phyloP scores from a whole-genome alignment of 2,113 vertebrate genomes.

The Abramis brama region DNA sequence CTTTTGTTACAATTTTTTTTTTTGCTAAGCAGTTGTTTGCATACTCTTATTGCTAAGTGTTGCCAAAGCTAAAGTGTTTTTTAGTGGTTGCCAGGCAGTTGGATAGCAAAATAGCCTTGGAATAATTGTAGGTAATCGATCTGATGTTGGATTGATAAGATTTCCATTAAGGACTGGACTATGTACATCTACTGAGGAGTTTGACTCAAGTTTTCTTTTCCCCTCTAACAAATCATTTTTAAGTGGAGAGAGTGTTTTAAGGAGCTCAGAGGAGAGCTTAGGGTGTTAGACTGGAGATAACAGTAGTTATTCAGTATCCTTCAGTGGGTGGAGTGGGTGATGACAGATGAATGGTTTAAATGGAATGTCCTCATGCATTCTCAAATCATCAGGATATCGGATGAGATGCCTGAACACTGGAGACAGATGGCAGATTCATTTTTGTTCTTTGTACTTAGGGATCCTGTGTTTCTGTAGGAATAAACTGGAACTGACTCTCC shows the following conservation, averaged over 20 bases:
- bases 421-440: constrained; percentile 18
- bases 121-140: neutral
- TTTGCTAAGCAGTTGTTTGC: neutral
- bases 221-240: neutral
- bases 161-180: neutral
- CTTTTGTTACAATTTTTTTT: neutral
- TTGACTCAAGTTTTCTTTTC: neutral
- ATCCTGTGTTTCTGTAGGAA: constrained; percentile 36
- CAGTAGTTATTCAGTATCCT: constrained; percentile 15
- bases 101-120: neutral
- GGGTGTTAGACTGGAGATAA: neutral
- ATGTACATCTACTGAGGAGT: neutral
- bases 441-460: constrained; percentile 27
- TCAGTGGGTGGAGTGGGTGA: neutral
- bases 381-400: constrained; percentile 33
- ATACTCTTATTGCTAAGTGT: neutral
- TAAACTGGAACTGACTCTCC: constrained; percentile 19
- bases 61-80: neutral
- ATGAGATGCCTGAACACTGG: neutral
- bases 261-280: neutral
- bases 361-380: neutral
- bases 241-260: neutral
- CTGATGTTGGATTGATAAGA: neutral
- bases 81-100: neutral
- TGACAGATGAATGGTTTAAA: constrained; percentile 37